Base-by-base conservation (phyloP, 37 sponge, comb jelly and placozoan genomes). In the Halisarca cf. caerulea region DNA sequence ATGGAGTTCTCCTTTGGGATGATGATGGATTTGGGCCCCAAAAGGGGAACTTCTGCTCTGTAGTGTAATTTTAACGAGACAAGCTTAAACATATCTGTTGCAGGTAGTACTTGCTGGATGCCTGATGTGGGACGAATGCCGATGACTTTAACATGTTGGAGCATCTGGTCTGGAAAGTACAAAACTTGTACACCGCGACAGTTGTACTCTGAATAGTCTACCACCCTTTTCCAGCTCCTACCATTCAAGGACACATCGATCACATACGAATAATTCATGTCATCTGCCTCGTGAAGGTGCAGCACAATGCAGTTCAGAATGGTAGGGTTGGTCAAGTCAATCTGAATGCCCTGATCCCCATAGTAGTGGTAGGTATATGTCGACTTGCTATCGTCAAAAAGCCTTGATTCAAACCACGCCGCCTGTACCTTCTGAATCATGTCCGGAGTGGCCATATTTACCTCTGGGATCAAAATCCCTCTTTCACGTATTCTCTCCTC, bases 181-280 rank as follows among this genome's bases (percentile, higher is more conserved):
- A 94, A 88, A 80, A 91, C 90, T 51, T 97, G 98, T 88, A 91
- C 87, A 6, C 96, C 93, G 32, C 95, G 87, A 79, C 98, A 97
- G 68, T 84, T 87, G 64, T 89, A 89, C 58, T 72, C 36, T 2
- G 86, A 81, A 39, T 96, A 89, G 23, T 97, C 92, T 0, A 94
- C 85, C 42, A 97, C 91, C 39, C 64, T 91, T 79, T 81, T 64
- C 96, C 96, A 97, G 30, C 79, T 24, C 51, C 74, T 60, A 24
- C 66, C 53, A 68, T 91, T 90, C 77, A 95, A 86, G n/a, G 96
- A 92, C n/a, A 97, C 94, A 73, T 94, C 58, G 0, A 80, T 53
- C 6, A 27, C 20, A 11, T 80, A 80, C 27, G 59, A 32, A 32
- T 80, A 80, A 34, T 58, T 58, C 35, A 58, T 51, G 1, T 80